Evolutionary conservation across 2,797 vertebrate genomes (phyloP).

Genomic region (Sorex maritimensis): DNA sequence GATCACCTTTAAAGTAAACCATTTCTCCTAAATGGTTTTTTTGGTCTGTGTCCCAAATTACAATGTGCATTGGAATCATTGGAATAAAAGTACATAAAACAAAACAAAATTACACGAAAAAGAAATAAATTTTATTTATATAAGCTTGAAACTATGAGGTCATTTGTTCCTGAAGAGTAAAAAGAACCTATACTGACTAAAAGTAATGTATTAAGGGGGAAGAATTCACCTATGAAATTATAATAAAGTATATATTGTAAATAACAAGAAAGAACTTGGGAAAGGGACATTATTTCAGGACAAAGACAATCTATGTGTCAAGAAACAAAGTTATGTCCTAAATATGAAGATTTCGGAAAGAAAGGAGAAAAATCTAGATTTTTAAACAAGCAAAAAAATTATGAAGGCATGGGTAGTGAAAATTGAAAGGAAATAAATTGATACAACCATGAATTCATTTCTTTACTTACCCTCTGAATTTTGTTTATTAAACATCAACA

Average conservation of each 20-base stretch:
- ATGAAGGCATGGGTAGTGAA: background rate
- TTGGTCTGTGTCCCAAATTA: conserved; percentile 47
- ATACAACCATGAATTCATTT: background rate
- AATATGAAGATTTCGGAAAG: background rate
- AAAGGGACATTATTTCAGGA: background rate
- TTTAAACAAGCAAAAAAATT: background rate
- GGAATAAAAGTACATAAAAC: conserved; percentile 63
- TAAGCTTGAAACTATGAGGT: conserved; percentile 28
- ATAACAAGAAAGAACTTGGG: conserved; percentile 5
- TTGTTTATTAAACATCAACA: background rate
- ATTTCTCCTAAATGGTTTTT: conserved; percentile 30
- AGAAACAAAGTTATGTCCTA: background rate
- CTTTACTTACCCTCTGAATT: background rate
- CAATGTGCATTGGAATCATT: conserved; percentile 28
- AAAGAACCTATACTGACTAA: conserved; percentile 4
- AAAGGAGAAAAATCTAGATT: background rate
- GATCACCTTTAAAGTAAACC: conserved; percentile 45
- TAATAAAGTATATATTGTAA: conserved; percentile 27
- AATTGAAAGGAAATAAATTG: background rate
- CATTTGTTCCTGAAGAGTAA: conserved; percentile 50
- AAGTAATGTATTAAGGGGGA: conserved; percentile 21
- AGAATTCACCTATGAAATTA: conserved; percentile 31
- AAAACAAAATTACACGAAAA: conserved; percentile 58
- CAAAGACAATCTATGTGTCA: background rate
- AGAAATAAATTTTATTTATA: conserved; percentile 58